These are phyloP conservation scores for Alectura lathami DNA, from an alignment of 2,113 vertebrate genomes.

Conservation along the genomic window DNA sequence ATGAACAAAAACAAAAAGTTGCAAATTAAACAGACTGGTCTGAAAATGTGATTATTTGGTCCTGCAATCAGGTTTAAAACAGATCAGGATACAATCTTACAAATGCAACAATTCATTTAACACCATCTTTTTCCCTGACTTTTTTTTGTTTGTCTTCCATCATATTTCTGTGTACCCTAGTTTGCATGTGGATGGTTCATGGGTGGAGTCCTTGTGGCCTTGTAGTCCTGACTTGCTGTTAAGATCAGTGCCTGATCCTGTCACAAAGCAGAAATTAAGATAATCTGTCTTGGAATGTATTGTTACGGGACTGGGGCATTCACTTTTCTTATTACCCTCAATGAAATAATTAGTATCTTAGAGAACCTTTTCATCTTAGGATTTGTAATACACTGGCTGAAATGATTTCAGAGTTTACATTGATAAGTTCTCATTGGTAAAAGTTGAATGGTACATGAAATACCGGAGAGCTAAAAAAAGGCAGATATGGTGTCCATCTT, in stretches of 20 bases:
- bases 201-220: too few species aligned
- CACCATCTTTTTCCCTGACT: rapidly evolving
- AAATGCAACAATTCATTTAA: not conserved
- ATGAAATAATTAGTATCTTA: not conserved
- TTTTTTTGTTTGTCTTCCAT: not conserved
- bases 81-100: not conserved
- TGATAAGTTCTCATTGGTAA: not conserved
- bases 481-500: not conserved
- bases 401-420: not conserved
- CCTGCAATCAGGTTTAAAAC: not conserved
- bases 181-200: not conserved
- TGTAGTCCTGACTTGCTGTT: not conserved
- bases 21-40: not conserved
- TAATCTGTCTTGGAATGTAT: not conserved
- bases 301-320: not conserved
- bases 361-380: not conserved
- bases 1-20: not conserved
- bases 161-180: not conserved
- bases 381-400: not conserved
- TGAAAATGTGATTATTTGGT: not conserved
- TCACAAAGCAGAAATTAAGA: not conserved
- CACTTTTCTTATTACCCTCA: not conserved
- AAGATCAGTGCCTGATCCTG: not conserved
- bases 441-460: not conserved
- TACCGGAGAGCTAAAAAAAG: not conserved